Percentiles rank a stretch among this genome's conserved stretches.
Conservation (phyloP, 2,797 vertebrate species). For the Cirrhinus mrigala region DNA sequence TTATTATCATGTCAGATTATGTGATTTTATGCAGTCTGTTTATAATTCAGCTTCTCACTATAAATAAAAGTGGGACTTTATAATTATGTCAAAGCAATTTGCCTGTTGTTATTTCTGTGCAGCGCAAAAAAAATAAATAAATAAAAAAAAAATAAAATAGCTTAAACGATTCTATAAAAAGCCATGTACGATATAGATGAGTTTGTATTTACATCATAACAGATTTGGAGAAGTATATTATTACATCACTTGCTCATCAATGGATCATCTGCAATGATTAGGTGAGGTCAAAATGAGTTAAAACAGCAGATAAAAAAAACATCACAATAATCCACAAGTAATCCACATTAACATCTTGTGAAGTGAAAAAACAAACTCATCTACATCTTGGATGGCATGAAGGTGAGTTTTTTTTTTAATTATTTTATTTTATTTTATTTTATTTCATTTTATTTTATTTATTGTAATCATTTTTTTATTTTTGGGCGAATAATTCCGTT, state of each 20-base stretch:
- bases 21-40: conserved; percentile 1
- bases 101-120: neutral
- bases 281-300: too few species aligned
- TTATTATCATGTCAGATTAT: conserved; percentile 36
- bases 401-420: too few species aligned
- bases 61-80: neutral
- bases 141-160: neutral
- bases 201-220: neutral
- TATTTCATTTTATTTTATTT: too few species aligned
- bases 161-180: neutral
- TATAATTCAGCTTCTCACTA: neutral
- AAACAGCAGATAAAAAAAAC: too few species aligned
- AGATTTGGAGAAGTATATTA: neutral
- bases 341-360: too few species aligned
- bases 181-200: neutral
- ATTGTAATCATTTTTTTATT: neutral
- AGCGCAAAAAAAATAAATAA: neutral
- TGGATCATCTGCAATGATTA: too few species aligned
- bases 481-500: neutral
- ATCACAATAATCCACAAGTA: too few species aligned
- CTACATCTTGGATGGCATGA: too few species aligned
- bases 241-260: neutral
- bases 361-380: too few species aligned
- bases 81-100: neutral
- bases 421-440: too few species aligned